A percentile compares a stretch with the other conserved stretches of the same genome.
These are phyloP conservation scores for Nowickia ferox DNA, from an alignment of 2,888 invertebrate genomes.

Conservation along the genomic window DNA sequence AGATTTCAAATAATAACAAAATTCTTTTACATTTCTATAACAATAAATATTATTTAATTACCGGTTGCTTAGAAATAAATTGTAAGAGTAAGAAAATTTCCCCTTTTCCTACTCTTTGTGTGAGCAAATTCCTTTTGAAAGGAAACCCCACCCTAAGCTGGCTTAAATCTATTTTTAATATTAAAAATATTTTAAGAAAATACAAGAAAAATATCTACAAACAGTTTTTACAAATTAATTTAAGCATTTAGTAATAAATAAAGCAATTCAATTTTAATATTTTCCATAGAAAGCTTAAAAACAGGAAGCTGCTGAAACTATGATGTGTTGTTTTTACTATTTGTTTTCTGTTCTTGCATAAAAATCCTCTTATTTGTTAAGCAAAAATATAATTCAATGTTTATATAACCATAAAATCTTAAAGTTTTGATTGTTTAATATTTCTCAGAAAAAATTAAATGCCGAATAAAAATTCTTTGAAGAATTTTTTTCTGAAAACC, in stretches of 20 bases:
- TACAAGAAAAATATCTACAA: background rate
- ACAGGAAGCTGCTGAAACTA: slow-evolving; percentile 6
- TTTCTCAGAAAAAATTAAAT: slow-evolving; percentile 16
- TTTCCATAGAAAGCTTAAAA: slow-evolving; percentile 25
- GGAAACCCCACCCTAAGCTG: slow-evolving; percentile 21
- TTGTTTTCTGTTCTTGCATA: slow-evolving; percentile 1
- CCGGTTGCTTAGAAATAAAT: slow-evolving; percentile 4
- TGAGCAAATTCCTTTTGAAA: slow-evolving; percentile 1
- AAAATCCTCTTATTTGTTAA: slow-evolving; percentile 50
- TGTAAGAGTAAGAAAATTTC: background rate
- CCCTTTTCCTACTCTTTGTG: background rate
- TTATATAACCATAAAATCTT: slow-evolving; percentile 68
- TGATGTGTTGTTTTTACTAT: background rate
- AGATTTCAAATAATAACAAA: background rate
- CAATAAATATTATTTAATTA: slow-evolving; percentile 20
- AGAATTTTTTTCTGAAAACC: background rate
- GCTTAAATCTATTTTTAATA: slow-evolving; percentile 16
- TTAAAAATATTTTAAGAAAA: slow-evolving; percentile 24
- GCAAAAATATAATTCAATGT: slow-evolving; percentile 64
- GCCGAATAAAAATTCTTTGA: slow-evolving; percentile 43
- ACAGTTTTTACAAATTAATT: slow-evolving; percentile 29
- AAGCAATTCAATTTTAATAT: slow-evolving; percentile 19
- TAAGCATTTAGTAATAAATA: slow-evolving; percentile 20
- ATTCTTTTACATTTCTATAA: slow-evolving; percentile 5
- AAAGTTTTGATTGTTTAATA: slow-evolving; percentile 43